Evolutionary conservation across 2,113 vertebrate genomes (phyloP).

Genomic region (Eidolon helvum): DNA sequence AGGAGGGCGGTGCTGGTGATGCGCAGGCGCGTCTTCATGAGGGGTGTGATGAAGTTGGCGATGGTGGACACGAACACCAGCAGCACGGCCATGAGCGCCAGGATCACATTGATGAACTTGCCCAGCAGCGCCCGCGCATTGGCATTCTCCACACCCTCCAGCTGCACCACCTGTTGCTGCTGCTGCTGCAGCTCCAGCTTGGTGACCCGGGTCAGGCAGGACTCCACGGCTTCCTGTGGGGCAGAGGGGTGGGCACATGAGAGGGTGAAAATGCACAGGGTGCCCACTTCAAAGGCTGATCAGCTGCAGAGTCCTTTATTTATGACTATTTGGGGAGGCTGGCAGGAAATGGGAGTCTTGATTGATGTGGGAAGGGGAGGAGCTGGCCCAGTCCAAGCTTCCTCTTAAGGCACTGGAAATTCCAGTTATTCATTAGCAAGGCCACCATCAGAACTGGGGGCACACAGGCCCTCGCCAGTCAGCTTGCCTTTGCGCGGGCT

Average conservation of each 20-base stretch:
- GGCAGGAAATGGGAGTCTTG: not conserved
- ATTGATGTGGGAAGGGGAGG: not conserved
- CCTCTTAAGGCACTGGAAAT: not conserved
- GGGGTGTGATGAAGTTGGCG: slow-evolving; percentile 98
- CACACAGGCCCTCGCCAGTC: fast-evolving
- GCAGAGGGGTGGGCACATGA: fast-evolving
- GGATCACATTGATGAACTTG: slow-evolving; percentile 98
- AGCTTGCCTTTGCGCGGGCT: not conserved
- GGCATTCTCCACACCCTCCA: slow-evolving; percentile 98
- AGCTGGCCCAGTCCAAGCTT: not conserved
- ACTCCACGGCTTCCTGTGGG: slow-evolving; percentile 96
- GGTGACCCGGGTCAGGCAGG: slow-evolving; percentile 96
- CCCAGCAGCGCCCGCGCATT: slow-evolving; percentile 96
- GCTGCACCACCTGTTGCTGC: slow-evolving; percentile 98
- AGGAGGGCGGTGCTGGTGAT: slow-evolving; percentile 92
- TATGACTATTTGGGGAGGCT: not conserved
- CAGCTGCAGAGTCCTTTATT: not conserved
- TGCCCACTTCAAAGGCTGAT: not conserved
- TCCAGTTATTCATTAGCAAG: not conserved
- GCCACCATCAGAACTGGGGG: not conserved
- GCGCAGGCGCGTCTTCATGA: slow-evolving; percentile 96
- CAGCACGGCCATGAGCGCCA: slow-evolving; percentile 98
- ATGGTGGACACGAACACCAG: slow-evolving; percentile 98
- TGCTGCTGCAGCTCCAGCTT: slow-evolving; percentile 99
- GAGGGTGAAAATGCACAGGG: fast-evolving